Percentiles rank a stretch among this genome's conserved stretches.
These are phyloP conservation scores for Rhamphomyia laevipes DNA, from an alignment of 2,888 invertebrate species.

Conservation along the genomic window DNA sequence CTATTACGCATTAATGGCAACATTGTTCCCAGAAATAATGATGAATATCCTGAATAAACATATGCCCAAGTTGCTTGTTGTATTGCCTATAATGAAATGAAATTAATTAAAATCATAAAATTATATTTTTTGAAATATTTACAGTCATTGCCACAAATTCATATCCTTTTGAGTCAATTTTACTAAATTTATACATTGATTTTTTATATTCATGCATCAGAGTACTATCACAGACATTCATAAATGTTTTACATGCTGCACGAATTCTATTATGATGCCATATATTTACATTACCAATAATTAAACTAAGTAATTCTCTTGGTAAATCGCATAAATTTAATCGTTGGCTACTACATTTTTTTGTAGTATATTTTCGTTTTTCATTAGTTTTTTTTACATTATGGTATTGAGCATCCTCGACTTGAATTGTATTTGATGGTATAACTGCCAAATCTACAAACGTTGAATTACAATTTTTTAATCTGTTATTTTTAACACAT, in stretches of 20 bases:
- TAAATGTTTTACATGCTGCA: slow-evolving; percentile 21
- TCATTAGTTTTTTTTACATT: no score
- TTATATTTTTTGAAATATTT: neutral
- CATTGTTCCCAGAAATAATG: slow-evolving; percentile 22
- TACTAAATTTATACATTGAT: slow-evolving; percentile 9
- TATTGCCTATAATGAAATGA: slow-evolving; percentile 16
- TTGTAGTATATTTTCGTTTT: neutral
- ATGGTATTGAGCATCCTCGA: no score
- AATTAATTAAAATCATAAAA: neutral
- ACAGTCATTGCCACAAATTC: slow-evolving; percentile 20
- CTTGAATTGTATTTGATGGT: no score
- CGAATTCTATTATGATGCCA: slow-evolving; percentile 26
- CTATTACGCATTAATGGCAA: slow-evolving; percentile 19
- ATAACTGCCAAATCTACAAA: no score
- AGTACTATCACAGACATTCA: slow-evolving; percentile 18
- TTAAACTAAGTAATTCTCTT: slow-evolving; percentile 21
- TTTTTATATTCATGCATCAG: slow-evolving; percentile 22
- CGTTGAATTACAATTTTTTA: no score
- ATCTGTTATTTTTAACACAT: no score
- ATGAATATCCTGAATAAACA: slow-evolving; percentile 21
- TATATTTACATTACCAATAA: slow-evolving; percentile 21
- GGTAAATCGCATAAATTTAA: slow-evolving; percentile 20
- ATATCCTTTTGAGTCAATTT: slow-evolving; percentile 15
- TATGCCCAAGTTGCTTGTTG: slow-evolving; percentile 21
- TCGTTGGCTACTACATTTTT: neutral